These are phyloP conservation scores for Raja brachyura DNA, from an alignment of 2,113 vertebrate species.

Conservation along the genomic window DNA sequence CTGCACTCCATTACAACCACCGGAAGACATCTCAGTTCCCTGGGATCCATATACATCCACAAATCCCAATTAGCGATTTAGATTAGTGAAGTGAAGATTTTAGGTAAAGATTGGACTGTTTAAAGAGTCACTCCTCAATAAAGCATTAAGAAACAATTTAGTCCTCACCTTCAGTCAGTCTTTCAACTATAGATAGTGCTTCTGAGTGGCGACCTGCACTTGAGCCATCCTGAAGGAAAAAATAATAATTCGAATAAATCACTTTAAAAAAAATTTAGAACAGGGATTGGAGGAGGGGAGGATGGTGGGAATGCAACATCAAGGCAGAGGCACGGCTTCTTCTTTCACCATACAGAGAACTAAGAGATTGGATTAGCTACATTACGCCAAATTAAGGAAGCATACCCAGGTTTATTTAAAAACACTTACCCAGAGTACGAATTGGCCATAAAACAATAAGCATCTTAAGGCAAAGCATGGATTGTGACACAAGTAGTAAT, in stretches of 20 bases:
- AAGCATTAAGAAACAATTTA: neutral
- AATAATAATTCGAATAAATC: neutral
- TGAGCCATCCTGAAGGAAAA: slow-evolving; percentile 8
- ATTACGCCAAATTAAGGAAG: neutral
- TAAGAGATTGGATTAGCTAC: too few species aligned
- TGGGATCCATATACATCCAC: neutral
- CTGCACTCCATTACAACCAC: neutral
- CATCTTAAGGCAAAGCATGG: too few species aligned
- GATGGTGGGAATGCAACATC: too few species aligned
- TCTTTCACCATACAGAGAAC: too few species aligned
- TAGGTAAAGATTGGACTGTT: too few species aligned
- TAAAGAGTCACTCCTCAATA: neutral
- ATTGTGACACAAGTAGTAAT: too few species aligned
- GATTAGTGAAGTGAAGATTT: too few species aligned
- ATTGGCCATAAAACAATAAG: too few species aligned
- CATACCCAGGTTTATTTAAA: neutral
- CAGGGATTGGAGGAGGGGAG: too few species aligned
- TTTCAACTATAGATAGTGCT: neutral
- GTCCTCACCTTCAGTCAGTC: neutral
- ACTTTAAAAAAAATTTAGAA: neutral
- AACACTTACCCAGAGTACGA: neutral
- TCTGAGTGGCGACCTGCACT: neutral
- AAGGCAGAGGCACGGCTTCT: too few species aligned
- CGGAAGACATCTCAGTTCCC: neutral
- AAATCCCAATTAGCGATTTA: neutral